Percentiles rank a stretch among this genome's conserved stretches.
Evolutionary conservation across 2,888 invertebrate genomes (phyloP).

Genomic region (Caenorhabditis zanzibari): DNA sequence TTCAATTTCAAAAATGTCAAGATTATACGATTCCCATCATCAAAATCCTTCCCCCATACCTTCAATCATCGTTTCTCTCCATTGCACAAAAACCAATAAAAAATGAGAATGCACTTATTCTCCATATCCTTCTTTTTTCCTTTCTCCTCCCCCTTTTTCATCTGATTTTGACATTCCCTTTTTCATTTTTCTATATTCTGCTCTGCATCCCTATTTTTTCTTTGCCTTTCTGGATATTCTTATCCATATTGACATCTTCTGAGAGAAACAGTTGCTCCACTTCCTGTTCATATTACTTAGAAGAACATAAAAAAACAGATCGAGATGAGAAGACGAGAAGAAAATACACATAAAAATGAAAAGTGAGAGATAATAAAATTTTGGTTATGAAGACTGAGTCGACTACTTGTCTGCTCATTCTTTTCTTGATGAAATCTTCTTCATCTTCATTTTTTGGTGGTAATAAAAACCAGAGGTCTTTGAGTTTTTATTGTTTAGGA

Average conservation of each 20-base stretch:
- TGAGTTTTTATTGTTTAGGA: neutral
- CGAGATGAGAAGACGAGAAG: neutral
- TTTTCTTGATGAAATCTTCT: constrained; percentile 8
- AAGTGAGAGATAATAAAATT: constrained; percentile 63
- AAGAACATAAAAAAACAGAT: constrained; percentile 10
- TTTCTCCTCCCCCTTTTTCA: constrained; percentile 1
- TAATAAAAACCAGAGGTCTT: neutral
- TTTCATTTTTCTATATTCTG: constrained; percentile 10
- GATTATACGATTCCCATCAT: constrained; percentile 5
- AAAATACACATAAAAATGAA: constrained; percentile 30
- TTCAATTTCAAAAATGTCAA: constrained; percentile 19
- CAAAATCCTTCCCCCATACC: neutral
- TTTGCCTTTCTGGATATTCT: neutral
- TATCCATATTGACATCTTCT: constrained; percentile 3
- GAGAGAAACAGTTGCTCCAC: constrained; percentile 36
- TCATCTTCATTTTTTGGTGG: neutral
- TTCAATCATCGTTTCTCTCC: constrained; percentile 32
- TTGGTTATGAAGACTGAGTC: constrained; percentile 35
- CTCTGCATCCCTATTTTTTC: neutral
- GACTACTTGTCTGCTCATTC: constrained; percentile 14
- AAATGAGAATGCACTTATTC: constrained; percentile 48
- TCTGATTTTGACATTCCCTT: constrained; percentile 53
- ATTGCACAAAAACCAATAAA: constrained; percentile 26
- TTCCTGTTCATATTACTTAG: constrained; percentile 31
- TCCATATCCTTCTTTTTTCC: constrained; percentile 12